Evolutionary conservation across 2,888 invertebrate genomes (phyloP), one percentile per base, ranked within the genome.

Genomic region (Esperia sulphurella): DNA sequence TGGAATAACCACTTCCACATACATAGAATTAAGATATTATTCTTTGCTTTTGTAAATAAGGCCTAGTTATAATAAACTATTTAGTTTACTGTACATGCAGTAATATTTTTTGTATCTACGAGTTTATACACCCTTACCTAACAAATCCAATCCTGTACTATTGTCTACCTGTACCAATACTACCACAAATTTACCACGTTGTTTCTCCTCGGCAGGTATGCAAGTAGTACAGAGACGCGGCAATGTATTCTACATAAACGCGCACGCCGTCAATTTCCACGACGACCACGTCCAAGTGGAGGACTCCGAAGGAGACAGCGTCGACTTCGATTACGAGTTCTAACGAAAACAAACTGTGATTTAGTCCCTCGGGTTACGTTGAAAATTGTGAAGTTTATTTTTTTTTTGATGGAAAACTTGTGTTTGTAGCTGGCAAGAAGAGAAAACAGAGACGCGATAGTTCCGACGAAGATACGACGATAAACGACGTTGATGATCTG

Each of bases 301-400:
- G 44, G 84, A 83, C 58, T 82, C 81, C 0, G 85, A 87, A 49
- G 85, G 79, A 0, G 83, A 89, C 52, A 81, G 83, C 55, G 86
- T 83, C 47, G 90, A 90, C 58, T 79, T 66, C 55, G 90, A 90
- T 66, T 51, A 51, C 30, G 89, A 90, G 47, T 88, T 88, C 59
- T 85, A 70, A 70, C 46, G 47, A 8, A 35, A 37, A 1, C 35
- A n/a, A 28, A 33, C 33, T 39, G 40, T 48, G 41, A 48, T 43
- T 13, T 42, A 13, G 7, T 30, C 8, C n/a, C 8, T 21, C 28
- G 8, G 37, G 5, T 5, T 21, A 21, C 21, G 21, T 21, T 21
- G 21, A 21, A 21, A 21, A 21, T 21, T 21, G 5, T 3, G 21
- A 21, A 21, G 21, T 21, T 21, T 21, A 21, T 21, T 21, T 21